Conservation (phyloP, 2,113 vertebrate species). For the Protobothrops mucrosquamatus region DNA sequence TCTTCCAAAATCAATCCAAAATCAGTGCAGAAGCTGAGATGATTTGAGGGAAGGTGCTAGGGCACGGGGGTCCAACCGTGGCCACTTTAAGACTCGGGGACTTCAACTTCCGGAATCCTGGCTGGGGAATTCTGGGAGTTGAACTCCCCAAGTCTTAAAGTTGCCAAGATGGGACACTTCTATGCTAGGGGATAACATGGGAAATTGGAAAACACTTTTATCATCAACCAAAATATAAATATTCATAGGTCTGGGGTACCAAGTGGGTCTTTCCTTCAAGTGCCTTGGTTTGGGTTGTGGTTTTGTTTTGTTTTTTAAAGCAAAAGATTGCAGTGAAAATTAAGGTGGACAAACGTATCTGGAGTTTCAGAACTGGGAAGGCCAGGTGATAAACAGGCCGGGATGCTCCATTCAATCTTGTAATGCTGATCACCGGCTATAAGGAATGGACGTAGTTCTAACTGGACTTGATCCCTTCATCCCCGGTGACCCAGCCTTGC, state of each 20-base stretch:
- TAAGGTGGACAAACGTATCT: neutral
- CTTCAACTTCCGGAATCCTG: neutral
- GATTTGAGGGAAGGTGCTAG: neutral
- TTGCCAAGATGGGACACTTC: neutral
- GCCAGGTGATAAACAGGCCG: neutral
- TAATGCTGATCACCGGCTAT: neutral
- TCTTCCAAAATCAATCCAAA: neutral
- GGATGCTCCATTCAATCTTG: neutral
- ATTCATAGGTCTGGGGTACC: neutral
- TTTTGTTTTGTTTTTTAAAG: neutral
- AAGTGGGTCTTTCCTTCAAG: neutral
- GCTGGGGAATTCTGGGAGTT: neutral
- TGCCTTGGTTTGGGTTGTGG: neutral
- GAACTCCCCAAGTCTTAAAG: neutral
- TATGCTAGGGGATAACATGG: neutral
- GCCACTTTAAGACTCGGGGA: too few species aligned
- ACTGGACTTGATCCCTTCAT: neutral
- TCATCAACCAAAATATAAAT: neutral
- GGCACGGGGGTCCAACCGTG: neutral
- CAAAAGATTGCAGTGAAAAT: neutral
- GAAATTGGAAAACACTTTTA: neutral
- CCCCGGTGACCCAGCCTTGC: neutral
- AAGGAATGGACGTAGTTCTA: neutral
- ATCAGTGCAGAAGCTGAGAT: neutral
- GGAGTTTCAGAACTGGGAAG: neutral